A percentile compares a stretch with the other conserved stretches of the same genome.
Evolutionary conservation across 2,888 invertebrate genomes (phyloP).

Genomic region (Drosophila limbata): DNA sequence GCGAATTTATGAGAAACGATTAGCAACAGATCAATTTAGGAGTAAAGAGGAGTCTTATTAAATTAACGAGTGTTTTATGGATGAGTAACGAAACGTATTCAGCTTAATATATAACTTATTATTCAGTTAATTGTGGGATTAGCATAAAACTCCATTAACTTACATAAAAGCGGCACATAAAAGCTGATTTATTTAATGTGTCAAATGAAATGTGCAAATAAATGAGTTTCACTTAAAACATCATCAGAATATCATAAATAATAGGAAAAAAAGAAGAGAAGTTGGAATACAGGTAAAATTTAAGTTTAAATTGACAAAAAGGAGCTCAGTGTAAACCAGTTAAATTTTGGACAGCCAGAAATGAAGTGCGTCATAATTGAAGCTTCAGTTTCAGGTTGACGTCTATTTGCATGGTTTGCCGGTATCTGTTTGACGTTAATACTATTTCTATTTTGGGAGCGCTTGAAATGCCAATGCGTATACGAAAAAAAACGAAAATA

Average conservation of each 20-base stretch:
- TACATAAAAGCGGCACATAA: slow-evolving; percentile 8
- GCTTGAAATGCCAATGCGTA: slow-evolving; percentile 56
- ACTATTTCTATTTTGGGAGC: slow-evolving; percentile 15
- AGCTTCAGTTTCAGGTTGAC: slow-evolving; percentile 5
- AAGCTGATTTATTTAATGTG: slow-evolving; percentile 6
- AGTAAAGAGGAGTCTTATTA: background rate
- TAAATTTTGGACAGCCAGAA: slow-evolving; percentile 20
- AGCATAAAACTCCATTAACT: background rate
- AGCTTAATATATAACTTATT: background rate
- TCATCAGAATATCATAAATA: slow-evolving; percentile 14
- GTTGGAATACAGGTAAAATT: background rate
- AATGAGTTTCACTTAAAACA: slow-evolving; percentile 22
- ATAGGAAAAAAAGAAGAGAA: background rate
- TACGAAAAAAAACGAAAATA: slow-evolving; percentile 30
- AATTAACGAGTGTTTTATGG: background rate
- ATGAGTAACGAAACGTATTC: background rate
- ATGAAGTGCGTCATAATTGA: slow-evolving; percentile 39
- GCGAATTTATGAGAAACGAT: background rate
- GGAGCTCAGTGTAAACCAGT: slow-evolving; percentile 20
- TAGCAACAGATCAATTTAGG: background rate
- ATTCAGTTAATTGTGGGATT: background rate
- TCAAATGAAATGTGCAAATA: slow-evolving; percentile 13
- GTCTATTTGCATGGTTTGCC: slow-evolving; percentile 17
- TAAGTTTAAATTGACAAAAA: slow-evolving; percentile 8
- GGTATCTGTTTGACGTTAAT: slow-evolving; percentile 4